Conservation (phyloP, 2,113 vertebrate genomes). For the Mohoua ochrocephala region DNA sequence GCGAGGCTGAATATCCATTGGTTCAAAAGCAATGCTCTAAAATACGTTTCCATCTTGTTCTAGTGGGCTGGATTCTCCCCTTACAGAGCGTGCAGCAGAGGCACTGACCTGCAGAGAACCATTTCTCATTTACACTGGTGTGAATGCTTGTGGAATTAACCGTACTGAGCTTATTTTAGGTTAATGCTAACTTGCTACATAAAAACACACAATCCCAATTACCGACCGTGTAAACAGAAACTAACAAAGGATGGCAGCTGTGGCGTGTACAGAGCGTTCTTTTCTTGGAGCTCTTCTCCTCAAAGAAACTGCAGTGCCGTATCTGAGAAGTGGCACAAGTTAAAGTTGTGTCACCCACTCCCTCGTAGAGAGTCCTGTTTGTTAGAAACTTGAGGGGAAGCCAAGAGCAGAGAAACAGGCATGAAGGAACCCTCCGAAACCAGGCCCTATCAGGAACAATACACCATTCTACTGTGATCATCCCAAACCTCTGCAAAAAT, state of each 20-base stretch:
- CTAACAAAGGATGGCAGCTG: not conserved
- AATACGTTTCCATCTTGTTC: not conserved
- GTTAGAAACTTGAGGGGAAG: slow-evolving; percentile 3
- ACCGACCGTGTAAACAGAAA: not conserved
- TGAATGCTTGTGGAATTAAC: not conserved
- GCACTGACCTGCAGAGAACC: not conserved
- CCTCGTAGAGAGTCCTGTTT: not conserved
- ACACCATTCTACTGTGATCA: not conserved
- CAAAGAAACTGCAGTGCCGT: not conserved
- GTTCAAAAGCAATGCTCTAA: not conserved
- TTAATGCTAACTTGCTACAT: not conserved
- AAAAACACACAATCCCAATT: not conserved
- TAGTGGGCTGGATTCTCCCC: not conserved
- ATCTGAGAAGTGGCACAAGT: not conserved
- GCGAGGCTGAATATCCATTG: not conserved
- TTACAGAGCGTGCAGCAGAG: not conserved
- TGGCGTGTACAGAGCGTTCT: not conserved
- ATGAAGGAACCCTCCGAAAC: not conserved
- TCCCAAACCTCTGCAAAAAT: slow-evolving; percentile 29
- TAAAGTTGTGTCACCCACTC: not conserved
- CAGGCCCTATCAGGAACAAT: slow-evolving; percentile 27
- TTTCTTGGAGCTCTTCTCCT: not conserved
- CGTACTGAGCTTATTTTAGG: not conserved
- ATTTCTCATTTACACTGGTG: not conserved
- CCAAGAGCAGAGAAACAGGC: slow-evolving; percentile 13